Conservation (phyloP, 23 tunicate species). For the Botrylloides violaceus region DNA sequence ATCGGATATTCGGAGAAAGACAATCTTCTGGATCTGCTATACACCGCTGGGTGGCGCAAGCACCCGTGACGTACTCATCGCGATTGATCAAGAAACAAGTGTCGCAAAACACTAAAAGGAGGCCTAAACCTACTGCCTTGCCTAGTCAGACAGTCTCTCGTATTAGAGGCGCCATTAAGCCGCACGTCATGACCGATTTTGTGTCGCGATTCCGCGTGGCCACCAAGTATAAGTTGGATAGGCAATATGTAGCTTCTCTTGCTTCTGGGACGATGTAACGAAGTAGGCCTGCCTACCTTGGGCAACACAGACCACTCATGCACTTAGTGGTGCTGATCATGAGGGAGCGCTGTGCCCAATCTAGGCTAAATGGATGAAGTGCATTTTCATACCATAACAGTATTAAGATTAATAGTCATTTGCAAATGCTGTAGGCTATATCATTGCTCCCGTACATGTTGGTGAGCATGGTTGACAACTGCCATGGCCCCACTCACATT, state of each 20-base stretch:
- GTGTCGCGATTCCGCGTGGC: conserved; percentile 23
- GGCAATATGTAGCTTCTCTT: conserved; percentile 11
- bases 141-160: neutral
- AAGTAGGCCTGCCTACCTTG: too few species aligned
- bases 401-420: too few species aligned
- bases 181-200: conserved; percentile 18
- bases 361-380: too few species aligned
- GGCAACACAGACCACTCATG: too few species aligned
- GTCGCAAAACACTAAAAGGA: neutral
- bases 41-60: conserved; percentile 24
- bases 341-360: too few species aligned
- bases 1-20: conserved; percentile 23
- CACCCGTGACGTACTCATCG: conserved; percentile 13
- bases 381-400: too few species aligned
- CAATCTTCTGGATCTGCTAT: neutral
- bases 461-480: too few species aligned
- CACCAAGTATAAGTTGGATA: conserved; percentile 19
- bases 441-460: too few species aligned
- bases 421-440: too few species aligned
- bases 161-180: neutral
- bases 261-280: conserved; percentile 18
- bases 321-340: too few species aligned
- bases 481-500: too few species aligned
- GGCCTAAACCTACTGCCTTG: neutral
- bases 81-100: conserved; percentile 12